These are phyloP conservation scores for Trialeurodes vaporariorum DNA, from an alignment of 1,140 invertebrate genomes.

Conservation along the genomic window DNA sequence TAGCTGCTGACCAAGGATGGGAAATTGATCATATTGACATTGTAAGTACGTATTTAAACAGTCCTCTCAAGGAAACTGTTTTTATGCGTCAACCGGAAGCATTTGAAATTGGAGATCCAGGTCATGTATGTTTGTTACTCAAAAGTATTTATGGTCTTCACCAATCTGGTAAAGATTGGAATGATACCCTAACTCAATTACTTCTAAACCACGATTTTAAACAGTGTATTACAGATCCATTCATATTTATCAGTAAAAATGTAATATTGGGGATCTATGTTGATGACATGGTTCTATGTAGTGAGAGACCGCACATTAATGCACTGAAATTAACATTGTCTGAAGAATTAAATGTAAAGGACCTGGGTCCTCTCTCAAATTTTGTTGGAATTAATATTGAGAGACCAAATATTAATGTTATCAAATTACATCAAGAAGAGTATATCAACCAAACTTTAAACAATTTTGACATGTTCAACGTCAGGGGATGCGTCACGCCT, in stretches of 20 bases:
- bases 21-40: constrained; percentile 32
- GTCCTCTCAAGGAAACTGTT: constrained; percentile 33
- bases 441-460: background rate
- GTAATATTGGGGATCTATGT: background rate
- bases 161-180: background rate
- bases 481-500: background rate
- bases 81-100: background rate
- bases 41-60: constrained; percentile 36
- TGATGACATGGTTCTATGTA: background rate
- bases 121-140: background rate
- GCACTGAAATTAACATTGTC: background rate
- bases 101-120: background rate
- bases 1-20: constrained; percentile 30
- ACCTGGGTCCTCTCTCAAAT: background rate
- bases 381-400: background rate
- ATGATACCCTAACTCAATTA: background rate
- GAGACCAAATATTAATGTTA: background rate
- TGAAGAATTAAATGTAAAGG: background rate
- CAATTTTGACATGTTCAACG: background rate
- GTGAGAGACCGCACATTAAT: background rate
- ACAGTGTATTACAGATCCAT: background rate
- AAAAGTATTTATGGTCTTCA: constrained; percentile 24
- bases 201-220: background rate
- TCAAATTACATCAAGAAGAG: background rate
- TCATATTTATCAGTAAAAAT: background rate